Evolutionary conservation across 2,888 invertebrate species (phyloP).

Genomic region (Notodonta dromedarius): DNA sequence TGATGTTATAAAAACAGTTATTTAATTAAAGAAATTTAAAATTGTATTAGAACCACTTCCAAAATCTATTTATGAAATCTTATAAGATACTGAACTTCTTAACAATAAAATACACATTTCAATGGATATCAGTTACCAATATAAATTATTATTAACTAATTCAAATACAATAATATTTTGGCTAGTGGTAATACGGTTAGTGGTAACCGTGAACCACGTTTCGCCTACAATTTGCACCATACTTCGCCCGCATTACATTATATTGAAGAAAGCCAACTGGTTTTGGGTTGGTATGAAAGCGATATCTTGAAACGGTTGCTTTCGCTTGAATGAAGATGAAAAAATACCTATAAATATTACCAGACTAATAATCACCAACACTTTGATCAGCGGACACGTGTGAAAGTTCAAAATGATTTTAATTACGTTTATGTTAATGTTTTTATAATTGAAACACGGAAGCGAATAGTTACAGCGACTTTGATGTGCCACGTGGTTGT

Average conservation of each 20-base stretch:
- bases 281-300: slow-evolving; percentile 53
- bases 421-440: too few species aligned
- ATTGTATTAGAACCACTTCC: too few species aligned
- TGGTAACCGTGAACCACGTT: slow-evolving; percentile 11
- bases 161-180: not conserved
- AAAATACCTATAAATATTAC: slow-evolving; percentile 20
- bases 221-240: slow-evolving; percentile 25
- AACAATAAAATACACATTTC: not conserved
- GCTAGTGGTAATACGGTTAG: too few species aligned
- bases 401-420: not conserved
- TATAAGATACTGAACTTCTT: not conserved
- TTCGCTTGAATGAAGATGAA: slow-evolving; percentile 51
- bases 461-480: too few species aligned
- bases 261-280: slow-evolving; percentile 74
- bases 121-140: not conserved
- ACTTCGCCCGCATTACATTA: slow-evolving; percentile 46
- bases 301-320: slow-evolving; percentile 49
- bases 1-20: too few species aligned
- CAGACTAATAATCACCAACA: not conserved
- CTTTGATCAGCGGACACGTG: not conserved
- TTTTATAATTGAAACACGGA: too few species aligned
- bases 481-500: too few species aligned
- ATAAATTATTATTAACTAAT: not conserved
- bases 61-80: not conserved
- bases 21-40: too few species aligned